These are phyloP conservation scores for Phaenicophaeus curvirostris DNA, from an alignment of 2,797 vertebrate species.

Conservation along the genomic window DNA sequence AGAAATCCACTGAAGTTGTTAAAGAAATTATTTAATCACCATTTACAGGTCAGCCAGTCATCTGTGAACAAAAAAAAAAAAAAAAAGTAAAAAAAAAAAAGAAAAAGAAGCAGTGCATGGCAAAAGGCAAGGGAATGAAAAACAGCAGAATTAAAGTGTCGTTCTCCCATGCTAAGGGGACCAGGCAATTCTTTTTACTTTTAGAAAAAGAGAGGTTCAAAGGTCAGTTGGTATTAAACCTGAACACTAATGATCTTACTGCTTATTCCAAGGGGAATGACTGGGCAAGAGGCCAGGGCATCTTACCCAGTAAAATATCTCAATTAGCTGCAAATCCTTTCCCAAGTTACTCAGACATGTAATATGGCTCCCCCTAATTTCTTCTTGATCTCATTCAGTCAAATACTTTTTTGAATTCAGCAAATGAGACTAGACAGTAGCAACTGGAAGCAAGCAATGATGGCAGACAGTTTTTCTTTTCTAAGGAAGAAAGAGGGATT, in stretches of 20 bases:
- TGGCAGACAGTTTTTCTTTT: not conserved
- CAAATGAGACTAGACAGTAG: not conserved
- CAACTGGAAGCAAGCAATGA: not conserved
- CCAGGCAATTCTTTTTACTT: constrained; percentile 27
- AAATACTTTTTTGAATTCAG: not conserved
- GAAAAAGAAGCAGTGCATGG: not conserved
- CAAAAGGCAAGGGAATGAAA: constrained; percentile 65
- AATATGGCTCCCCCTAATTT: constrained; percentile 1
- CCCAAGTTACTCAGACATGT: constrained; percentile 60
- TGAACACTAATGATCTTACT: constrained; percentile 77
- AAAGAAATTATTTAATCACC: constrained; percentile 82
- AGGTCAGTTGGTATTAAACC: constrained; percentile 71
- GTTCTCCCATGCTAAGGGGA: constrained; percentile 62
- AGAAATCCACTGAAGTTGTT: constrained; percentile 77
- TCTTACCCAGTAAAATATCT: constrained; percentile 68
- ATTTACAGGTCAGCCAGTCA: constrained; percentile 77
- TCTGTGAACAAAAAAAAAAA: constrained; percentile 55
- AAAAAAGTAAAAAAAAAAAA: accelerated
- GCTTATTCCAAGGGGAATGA: constrained; percentile 69
- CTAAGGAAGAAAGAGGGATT: not conserved
- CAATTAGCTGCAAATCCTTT: constrained; percentile 75
- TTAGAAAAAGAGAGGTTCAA: constrained; percentile 41
- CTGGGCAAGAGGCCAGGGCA: constrained; percentile 69
- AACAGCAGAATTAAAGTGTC: constrained; percentile 70
- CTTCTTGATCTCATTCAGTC: constrained; percentile 16